Base-by-base conservation (phyloP, 2,888 invertebrate species). In the Synergus laeviventris region DNA sequence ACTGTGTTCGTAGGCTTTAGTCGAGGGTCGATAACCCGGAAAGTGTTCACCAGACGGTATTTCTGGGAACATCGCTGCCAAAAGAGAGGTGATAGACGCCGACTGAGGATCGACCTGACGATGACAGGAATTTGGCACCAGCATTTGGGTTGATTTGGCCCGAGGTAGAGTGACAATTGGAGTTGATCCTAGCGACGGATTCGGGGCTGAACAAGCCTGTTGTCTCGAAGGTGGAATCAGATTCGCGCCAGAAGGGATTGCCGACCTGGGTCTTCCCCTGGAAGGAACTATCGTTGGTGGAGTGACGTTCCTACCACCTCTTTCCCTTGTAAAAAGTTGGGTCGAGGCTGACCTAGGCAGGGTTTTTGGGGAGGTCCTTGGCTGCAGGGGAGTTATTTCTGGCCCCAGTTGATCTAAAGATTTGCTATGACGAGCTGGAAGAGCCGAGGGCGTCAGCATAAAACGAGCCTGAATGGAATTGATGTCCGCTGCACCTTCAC, bases 361-460 rank as follows among this genome's bases (percentile, higher is more conserved):
- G 0, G 89, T 89, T 76, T 89, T 89, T 16, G 89, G 89, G 31
- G 90, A 88, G 0, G 86, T 86, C 39, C 88, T 84, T 1, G 88
- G 88, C 24, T 89, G 89, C 54, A 87, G 81, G 7, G 88, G 88
- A 21, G 85, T 79, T 61, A 87, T 83, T 42, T 90, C 90, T 11
- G 94, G 92, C 84, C 95, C 94, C 66, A 96, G 90, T 84, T 96
- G 96, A 90, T 97, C 97, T 81, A 97, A 90, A 1, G 96, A 96
- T 89, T 96, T 96, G 89, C 96, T 96, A 87, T 97, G 96, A 76
- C 96, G 92, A 0, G 95, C 94, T 1, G 95, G 95, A 62, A 95
- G 87, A 0, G 93, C 93, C 81, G 90, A 87, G 0, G 94, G 94
- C 0, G 94, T 93, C 78, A 95, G 92, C 70, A 94, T 94, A 16